Evolutionary conservation across 2,797 vertebrate genomes (phyloP).

Genomic region (Pogoniulus pusillus): DNA sequence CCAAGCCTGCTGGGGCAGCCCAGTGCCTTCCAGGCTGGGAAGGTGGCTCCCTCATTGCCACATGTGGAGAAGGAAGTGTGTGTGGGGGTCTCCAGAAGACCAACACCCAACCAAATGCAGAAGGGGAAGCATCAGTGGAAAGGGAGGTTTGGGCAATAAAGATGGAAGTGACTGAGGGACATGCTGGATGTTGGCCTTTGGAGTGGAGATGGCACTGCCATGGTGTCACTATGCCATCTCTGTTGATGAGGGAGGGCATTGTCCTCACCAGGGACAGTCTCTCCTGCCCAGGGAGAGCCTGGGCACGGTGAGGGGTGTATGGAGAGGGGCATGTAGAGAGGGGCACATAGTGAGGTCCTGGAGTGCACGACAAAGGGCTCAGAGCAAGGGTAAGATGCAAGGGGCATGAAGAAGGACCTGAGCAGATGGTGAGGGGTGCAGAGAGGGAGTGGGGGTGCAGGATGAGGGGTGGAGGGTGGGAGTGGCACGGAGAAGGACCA

Average conservation of each 20-base stretch:
- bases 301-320: accelerated
- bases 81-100: not conserved
- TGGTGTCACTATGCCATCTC: not conserved
- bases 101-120: not conserved
- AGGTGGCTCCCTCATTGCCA: not conserved
- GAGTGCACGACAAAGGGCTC: not conserved
- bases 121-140: not conserved
- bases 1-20: not conserved
- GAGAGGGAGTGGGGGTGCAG: not conserved
- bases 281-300: not conserved
- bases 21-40: not conserved
- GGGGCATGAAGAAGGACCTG: not conserved
- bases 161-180: not conserved
- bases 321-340: accelerated
- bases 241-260: not conserved
- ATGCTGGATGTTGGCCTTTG: accelerated
- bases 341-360: not conserved
- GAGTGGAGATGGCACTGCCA: not conserved
- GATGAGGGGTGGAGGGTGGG: not conserved
- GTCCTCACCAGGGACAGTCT: not conserved
- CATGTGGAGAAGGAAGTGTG: not conserved
- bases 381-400: not conserved
- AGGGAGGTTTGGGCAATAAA: not conserved
- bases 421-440: accelerated
- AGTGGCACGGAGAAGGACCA: not conserved